Evolutionary conservation across 2,113 vertebrate genomes (phyloP).

Genomic region (Empidonax alnorum): DNA sequence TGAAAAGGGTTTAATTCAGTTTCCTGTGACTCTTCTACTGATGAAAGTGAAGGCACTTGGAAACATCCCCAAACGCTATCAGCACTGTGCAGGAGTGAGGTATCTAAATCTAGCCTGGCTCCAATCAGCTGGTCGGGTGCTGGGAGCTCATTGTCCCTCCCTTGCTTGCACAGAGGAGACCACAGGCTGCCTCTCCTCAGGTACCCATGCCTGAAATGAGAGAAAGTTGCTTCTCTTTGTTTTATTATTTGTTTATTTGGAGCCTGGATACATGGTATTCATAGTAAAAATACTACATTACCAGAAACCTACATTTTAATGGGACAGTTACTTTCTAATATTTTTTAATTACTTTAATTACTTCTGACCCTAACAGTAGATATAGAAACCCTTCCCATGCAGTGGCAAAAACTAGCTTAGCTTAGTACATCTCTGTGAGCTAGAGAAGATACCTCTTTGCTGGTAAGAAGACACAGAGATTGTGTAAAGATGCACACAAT

Average conservation of each 20-base stretch:
- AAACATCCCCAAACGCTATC: not conserved
- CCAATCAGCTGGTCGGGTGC: not conserved
- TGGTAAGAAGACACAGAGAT: not conserved
- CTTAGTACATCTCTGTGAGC: not conserved
- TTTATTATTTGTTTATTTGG: not conserved
- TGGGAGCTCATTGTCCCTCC: not conserved
- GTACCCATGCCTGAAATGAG: not conserved
- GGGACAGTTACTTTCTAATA: not conserved
- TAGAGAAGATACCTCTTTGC: not conserved
- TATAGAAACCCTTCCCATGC: not conserved
- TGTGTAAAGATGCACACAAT: not conserved
- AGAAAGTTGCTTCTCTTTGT: not conserved
- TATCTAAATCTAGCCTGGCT: not conserved
- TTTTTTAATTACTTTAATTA: not conserved
- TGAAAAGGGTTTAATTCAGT: not conserved
- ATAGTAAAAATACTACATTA: not conserved
- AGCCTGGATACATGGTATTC: not conserved
- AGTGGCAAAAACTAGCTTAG: not conserved
- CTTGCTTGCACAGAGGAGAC: not conserved
- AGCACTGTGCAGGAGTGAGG: not conserved
- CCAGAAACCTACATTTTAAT: not conserved
- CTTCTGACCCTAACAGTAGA: not conserved
- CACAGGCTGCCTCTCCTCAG: not conserved
- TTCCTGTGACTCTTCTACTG: not conserved
- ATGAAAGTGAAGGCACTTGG: not conserved